Conservation (phyloP, 1,140 invertebrate species). For the Pentalonia nigronervosa region DNA sequence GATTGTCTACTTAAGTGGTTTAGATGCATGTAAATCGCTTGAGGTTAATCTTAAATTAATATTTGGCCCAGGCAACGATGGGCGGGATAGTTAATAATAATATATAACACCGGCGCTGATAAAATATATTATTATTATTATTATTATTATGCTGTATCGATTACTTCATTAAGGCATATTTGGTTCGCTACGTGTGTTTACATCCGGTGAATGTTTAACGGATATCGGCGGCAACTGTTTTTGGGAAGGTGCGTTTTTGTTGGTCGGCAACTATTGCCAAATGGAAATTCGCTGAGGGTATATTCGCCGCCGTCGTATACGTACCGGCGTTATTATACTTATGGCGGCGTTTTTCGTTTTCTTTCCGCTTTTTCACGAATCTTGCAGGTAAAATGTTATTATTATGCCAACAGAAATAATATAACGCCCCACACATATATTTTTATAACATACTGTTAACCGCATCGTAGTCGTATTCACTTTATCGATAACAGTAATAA, state of each 20-base stretch:
- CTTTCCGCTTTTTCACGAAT: background rate
- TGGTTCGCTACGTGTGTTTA: background rate
- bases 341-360: conserved; percentile 20
- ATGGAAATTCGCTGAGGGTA: background rate
- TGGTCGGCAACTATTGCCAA: conserved; percentile 46
- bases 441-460: background rate
- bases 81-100: too few species aligned
- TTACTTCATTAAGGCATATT: conserved; percentile 27
- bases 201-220: background rate
- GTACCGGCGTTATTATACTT: background rate
- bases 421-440: background rate
- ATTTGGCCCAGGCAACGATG: too few species aligned
- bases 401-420: background rate
- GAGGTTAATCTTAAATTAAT: too few species aligned
- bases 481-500: background rate
- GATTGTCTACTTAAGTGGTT: too few species aligned
- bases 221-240: background rate
- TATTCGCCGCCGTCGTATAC: background rate
- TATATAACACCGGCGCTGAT: too few species aligned
- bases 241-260: conserved; percentile 19
- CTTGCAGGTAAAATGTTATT: background rate
- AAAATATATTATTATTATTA: too few species aligned
- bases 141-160: background rate
- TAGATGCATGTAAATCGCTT: too few species aligned
- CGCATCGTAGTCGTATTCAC: background rate